Evolutionary conservation across 2,888 invertebrate genomes (phyloP).

Genomic region (Trichogramma dendrolimi): DNA sequence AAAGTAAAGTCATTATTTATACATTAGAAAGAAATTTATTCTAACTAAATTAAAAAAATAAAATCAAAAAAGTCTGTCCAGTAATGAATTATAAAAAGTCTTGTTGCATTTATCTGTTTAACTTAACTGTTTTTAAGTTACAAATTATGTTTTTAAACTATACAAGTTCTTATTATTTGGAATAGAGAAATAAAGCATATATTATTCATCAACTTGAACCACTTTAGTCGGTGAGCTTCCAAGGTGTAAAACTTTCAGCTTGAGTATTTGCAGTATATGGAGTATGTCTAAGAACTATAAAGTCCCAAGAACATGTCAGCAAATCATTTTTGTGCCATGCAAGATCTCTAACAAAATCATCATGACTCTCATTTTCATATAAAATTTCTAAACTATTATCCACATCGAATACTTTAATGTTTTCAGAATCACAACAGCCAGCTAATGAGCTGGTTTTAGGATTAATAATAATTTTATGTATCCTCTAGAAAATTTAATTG

Average conservation of each 20-base stretch:
- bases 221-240: not conserved
- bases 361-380: constrained; percentile 54
- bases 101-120: too few species aligned
- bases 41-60: not conserved
- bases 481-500: constrained; percentile 43
- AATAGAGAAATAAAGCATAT: not conserved
- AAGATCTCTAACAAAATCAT: constrained; percentile 57
- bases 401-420: constrained; percentile 52
- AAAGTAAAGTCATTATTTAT: not conserved
- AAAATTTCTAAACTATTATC: constrained; percentile 43
- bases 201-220: constrained; percentile 9
- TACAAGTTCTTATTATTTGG: not conserved
- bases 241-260: constrained; percentile 11
- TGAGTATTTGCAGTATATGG: constrained; percentile 5
- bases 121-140: not conserved
- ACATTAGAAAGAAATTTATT: not conserved
- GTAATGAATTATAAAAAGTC: too few species aligned
- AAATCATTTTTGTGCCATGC: constrained; percentile 56
- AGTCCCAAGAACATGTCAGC: constrained; percentile 61
- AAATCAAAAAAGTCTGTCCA: not conserved
- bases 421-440: constrained; percentile 53
- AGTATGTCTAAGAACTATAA: constrained; percentile 46
- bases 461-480: constrained; percentile 51
- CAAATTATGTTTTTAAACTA: not conserved
- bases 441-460: constrained; percentile 50